Base-by-base conservation (phyloP, 2,888 invertebrate species). In the Agrotis segetum region DNA sequence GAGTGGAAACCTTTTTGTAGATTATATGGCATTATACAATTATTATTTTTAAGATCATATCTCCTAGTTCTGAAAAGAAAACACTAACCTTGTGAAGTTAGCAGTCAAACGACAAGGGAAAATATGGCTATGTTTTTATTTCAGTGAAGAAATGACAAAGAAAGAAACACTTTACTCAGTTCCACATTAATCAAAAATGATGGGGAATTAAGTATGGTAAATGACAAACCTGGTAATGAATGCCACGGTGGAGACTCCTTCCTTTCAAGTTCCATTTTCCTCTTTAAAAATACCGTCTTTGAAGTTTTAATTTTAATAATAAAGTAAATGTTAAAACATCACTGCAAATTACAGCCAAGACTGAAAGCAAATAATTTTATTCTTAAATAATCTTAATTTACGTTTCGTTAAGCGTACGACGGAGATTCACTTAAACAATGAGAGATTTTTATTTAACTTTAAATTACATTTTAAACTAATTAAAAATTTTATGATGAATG, bases 301-400 rank as follows among this genome's bases (percentile, higher is more conserved):
- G 13, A 56, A 55, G n/a, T 72, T 71, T 50, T 50, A 78, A 71
- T 61, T 71, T 52, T 40, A 40, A 40, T 40, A 40, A 58, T 66
- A 49, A 62, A 53, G 47, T 55, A 53, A 71, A 77, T 62, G 44
- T 77, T 58, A 9, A 9, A 56, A 67, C 47, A 63, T 14, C 34
- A 49, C 49, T 46, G 53, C 49, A 65, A 74, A 74, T 79, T 61
- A 56, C 17, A 58, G 6, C 49, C 0, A 19, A 21, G 52, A 40
- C 19, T 53, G 5, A 7, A 24, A 73, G 67, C 34, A 74, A 79
- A 74, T 79, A 52, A 68, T 74, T 58, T 53, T 67, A 56, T 77
- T 68, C 79, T 68, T 62, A 79, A 79, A 58, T 50, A 72, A 67
- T 77, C 67, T 65, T 60, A 64, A 73, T 74, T 65, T 46, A 62